A percentile compares a stretch with the other conserved stretches of the same genome.
phyloP scores from a whole-genome alignment of 2,797 vertebrate species.

The Moxostoma hubbsi region DNA sequence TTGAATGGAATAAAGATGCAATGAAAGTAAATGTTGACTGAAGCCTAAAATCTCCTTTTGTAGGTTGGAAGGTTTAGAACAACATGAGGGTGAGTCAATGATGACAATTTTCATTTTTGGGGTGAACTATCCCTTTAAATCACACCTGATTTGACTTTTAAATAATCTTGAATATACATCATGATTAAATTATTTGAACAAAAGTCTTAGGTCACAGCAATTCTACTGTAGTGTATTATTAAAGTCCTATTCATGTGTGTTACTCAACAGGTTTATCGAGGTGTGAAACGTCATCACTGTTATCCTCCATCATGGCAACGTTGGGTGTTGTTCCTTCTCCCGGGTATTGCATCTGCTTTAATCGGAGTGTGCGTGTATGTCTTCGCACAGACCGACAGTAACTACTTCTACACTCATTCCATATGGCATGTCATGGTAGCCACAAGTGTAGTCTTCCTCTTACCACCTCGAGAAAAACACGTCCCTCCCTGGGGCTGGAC shows the following conservation, averaged over 20 bases:
- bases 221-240: not conserved
- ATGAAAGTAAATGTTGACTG: too few species aligned
- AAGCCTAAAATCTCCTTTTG: too few species aligned
- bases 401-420: constrained; percentile 96
- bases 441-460: constrained; percentile 86
- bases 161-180: too few species aligned
- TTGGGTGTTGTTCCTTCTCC: constrained; percentile 90
- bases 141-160: too few species aligned
- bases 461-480: constrained; percentile 84
- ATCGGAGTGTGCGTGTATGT: constrained; percentile 85
- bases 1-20: too few species aligned
- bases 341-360: constrained; percentile 83
- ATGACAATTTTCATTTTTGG: too few species aligned
- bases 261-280: constrained; percentile 82
- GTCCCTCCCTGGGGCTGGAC: constrained; percentile 80
- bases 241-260: not conserved
- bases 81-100: too few species aligned
- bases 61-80: too few species aligned
- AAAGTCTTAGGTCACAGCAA: not conserved
- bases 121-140: too few species aligned
- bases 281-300: constrained; percentile 81
- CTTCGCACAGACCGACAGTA: constrained; percentile 89
- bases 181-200: too few species aligned
- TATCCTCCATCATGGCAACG: constrained; percentile 92
- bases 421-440: constrained; percentile 95